Evolutionary conservation across 1,140 invertebrate species (phyloP), one percentile per base, ranked within the genome.

Genomic region (Zaprionus capensis): DNA sequence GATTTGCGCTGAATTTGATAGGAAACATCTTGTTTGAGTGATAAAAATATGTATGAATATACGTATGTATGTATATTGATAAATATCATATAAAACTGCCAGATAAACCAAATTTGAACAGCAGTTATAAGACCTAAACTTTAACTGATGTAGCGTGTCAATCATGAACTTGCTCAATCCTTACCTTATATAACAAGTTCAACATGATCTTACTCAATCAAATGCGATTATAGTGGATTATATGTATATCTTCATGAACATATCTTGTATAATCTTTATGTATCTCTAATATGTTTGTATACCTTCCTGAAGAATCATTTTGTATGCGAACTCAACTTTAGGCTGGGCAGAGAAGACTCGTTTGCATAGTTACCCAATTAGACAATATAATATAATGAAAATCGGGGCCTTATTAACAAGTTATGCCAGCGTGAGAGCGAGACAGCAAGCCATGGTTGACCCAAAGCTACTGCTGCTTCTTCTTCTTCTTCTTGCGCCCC

Each of bases 351-450:
- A 9, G 46, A 20, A 49, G 20, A 51, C 46, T 51, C 46, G 46
- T 24, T 51, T 51, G 46, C 46, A 51, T 24, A 24, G 46, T 49
- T 49, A 49, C 46, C 46, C 20, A 51, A 51, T 51, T 51, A 24
- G 46, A 20, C 11, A 51, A 51, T 51, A 51, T 22, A 22, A 24
- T 51, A 51, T 51, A 51, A 51, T 51, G 46, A 51, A 51, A 24
- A 51, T 51, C 46, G 46, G 20, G 7, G 46, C 3, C 46, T 51
- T 24, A 51, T 51, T 51, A 51, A 51, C 46, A 24, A 24, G 46
- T 51, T 51, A 22, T 7, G 20, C 20, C 46, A 24, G 9, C 46
- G 41, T 17, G 41, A 9, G 41, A 44, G 15, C 2, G 15, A n/a
- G 41, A 44, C 15, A 20, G 41, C 41, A 46, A 9, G 28, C 61